Conservation (phyloP, 2,797 vertebrate genomes). For the Cottoperca gobio region DNA sequence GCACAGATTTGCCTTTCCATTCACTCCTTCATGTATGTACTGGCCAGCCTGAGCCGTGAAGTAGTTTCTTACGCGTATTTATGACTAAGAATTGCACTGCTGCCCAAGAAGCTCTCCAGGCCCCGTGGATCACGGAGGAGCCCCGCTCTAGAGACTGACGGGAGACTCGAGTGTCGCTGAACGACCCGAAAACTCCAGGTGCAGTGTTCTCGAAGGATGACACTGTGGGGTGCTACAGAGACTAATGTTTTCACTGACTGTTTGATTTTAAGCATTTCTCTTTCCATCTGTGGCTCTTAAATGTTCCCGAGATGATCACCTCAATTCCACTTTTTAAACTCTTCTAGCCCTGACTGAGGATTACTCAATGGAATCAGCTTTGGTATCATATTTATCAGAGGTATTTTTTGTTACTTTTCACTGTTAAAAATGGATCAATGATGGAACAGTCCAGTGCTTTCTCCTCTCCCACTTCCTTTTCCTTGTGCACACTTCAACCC, state of each 20-base stretch:
- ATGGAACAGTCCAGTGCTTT: conserved; percentile 24
- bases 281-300: conserved; percentile 66
- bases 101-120: conserved; percentile 64
- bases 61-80: conserved; percentile 67
- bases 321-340: conserved; percentile 74
- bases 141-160: conserved; percentile 30
- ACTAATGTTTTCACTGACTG: conserved; percentile 69
- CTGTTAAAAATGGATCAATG: conserved; percentile 57
- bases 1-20: conserved; percentile 72
- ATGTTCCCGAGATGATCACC: conserved; percentile 69
- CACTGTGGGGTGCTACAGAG: conserved; percentile 78
- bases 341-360: conserved; percentile 46
- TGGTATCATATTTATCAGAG: conserved; percentile 40
- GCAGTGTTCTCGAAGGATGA: conserved; percentile 55
- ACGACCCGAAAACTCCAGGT: conserved; percentile 48
- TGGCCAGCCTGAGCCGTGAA: conserved; percentile 58
- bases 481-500: conserved; percentile 45
- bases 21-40: conserved; percentile 59
- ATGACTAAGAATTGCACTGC: conserved; percentile 75
- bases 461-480: conserved; percentile 7
- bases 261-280: conserved; percentile 62
- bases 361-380: conserved; percentile 44
- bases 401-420: conserved; percentile 54
- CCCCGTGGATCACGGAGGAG: conserved; percentile 43
- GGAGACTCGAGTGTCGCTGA: conserved; percentile 38